Evolutionary conservation across 2,797 vertebrate genomes (phyloP), one percentile per base, ranked within the genome.

Genomic region (Hippocampus kuda): DNA sequence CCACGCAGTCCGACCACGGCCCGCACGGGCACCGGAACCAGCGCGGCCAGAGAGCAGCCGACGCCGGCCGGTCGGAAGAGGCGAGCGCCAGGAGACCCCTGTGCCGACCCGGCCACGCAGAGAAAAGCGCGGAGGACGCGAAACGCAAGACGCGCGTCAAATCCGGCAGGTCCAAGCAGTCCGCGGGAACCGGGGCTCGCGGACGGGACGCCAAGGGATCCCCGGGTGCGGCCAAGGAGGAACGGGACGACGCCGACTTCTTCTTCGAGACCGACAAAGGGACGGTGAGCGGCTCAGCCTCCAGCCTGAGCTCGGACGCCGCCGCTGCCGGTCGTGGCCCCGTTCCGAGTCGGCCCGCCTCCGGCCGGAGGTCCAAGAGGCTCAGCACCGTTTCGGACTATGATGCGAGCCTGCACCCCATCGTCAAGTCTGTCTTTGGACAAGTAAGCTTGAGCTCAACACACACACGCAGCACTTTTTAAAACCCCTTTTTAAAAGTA

Each of bases 351-450:
- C 89, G 90, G 75, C 77, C 89, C 91, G 79, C 92, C 79, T 83
- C 92, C 92, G 90, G 93, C 66, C 93, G 94, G 91, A 92, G 92
- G 88, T 88, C 90, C 67, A 85, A 85, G 60, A 71, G 75, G 57
- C 76, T 78, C 60, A 82, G 78, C 72, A 89, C 86, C 44, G 38
- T 68, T 77, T 90, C 80, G 2, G 84, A 81, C 75, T 86, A 70
- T 1, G 88, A 80, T 83, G 92, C 90, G 73, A 92, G 73, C 75
- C 91, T 97, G 65, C 94, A 90, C 83, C 96, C 96, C 70, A 95
- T 97, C 69, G 93, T 98, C 70, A 95, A 93, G 89, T 95, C 95
- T 27, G 95, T 95, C 70, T 98, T 86, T 73, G 88, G 88, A 12
- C 88, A 89, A 85, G 88, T 89, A 81, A 79, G 84, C 15, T 42